Base-by-base conservation (phyloP, 1,140 invertebrate species). In the Laodelphax striatellus region DNA sequence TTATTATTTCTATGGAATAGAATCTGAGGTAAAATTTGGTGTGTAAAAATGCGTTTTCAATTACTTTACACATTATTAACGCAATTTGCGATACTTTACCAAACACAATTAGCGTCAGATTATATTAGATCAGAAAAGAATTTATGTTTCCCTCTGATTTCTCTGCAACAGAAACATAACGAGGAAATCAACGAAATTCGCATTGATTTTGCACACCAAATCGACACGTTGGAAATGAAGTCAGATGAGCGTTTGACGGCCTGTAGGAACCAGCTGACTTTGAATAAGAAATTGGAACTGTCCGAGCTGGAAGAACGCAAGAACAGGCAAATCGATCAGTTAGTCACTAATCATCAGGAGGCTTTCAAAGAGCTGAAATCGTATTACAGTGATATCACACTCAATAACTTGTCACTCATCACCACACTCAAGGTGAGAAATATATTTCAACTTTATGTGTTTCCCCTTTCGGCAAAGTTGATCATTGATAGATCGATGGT, bases 341-440 rank as follows among this genome's bases (percentile, higher is more conserved):
- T 96, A 54, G 88, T 90, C 62, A 82, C 83, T 62, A 84, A 87
- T 65, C 91, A 96, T 70, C 88, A 93, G 62, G 83, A 84, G 66
- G 85, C 88, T 0, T 92, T 94, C 70, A 79, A 81, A 46, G 88
- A 94, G 70, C 85, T 95, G 69, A 95, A 94, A 73, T 88, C 88
- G 71, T 96, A 94, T 75, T 97, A 94, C 66, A 94, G 94, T 68
- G 90, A 95, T 65, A 93, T 96, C 43, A 92, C 90, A 1, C 72
- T 93, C 0, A 95, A 95, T 70, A 96, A 95, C 73, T 77, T 96
- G 60, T 87, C 82, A 54, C 72, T 92, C 9, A 92, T 93, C 31
- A 83, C 84, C 63, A 87, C 81, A 67, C 73, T 92, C 38, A 92
- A 88, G 76, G 83, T 85, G 72, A 58, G 55, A 54, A 22, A 38